Percentiles rank a stretch among this genome's conserved stretches.
Conservation (phyloP, 2,888 invertebrate genomes). For the Pyrrhosoma nymphula region DNA sequence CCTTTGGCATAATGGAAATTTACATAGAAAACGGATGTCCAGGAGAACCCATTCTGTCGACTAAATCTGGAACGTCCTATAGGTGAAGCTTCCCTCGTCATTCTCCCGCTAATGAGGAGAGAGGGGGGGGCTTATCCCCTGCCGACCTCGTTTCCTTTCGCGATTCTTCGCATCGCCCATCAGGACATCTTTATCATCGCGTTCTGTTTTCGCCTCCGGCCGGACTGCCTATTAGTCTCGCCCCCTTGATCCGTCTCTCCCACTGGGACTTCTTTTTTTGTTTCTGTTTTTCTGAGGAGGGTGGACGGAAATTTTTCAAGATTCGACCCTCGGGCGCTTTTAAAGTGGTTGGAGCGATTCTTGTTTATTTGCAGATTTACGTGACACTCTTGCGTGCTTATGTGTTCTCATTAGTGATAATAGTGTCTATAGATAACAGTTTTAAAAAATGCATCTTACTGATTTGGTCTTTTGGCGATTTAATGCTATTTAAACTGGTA, state of each 20-base stretch:
- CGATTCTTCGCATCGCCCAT: neutral
- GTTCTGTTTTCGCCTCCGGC: neutral
- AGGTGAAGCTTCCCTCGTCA: neutral
- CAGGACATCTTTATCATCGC: neutral
- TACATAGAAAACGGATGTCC: no score
- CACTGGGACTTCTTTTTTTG: neutral
- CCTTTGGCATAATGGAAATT: no score
- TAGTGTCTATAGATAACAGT: no score
- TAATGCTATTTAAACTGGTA: no score
- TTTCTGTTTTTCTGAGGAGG: neutral
- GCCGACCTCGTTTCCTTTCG: neutral
- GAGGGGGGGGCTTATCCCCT: neutral
- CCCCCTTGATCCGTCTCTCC: neutral
- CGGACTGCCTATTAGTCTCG: neutral
- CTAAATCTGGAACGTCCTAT: no score
- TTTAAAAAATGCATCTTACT: no score
- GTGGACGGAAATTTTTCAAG: neutral
- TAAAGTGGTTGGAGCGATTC: neutral
- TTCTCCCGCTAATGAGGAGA: neutral
- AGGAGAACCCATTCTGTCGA: no score
- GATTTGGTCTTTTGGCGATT: no score
- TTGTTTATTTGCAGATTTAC: no score
- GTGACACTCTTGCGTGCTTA: no score
- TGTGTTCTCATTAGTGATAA: no score
- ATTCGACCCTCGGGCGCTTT: neutral